Evolutionary conservation across 2,888 invertebrate species (phyloP), one percentile per base, ranked within the genome.

Genomic region (Lycaena phlaeas): DNA sequence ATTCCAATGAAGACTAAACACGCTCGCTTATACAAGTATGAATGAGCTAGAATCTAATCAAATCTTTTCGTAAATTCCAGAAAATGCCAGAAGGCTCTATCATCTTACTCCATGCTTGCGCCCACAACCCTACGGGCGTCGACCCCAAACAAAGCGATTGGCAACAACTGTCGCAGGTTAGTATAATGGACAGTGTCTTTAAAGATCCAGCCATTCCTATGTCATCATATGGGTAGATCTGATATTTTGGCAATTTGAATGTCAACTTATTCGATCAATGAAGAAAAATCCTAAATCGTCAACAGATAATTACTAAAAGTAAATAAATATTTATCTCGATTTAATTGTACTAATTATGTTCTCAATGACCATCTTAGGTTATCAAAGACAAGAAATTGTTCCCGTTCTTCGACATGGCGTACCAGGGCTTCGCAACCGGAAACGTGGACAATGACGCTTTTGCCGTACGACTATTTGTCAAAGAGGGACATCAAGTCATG

Each of bases 401-500:
- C 66, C 94, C 97, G 17, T 98, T 92, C 87, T 96, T 98, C 70
- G 98, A 99, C 77, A 96, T 98, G 97, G 98, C 98, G 25, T 98
- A 98, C 84, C 98, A 98, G 85, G 97, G 96, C 26, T 97, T 97
- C 77, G 96, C 96, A 4, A 93, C 94, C 40, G 95, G 98, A 40
- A 90, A 92, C 68, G 90, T 94, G 3, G 90, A 91, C 63, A 89
- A 87, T 53, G 98, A 99, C 79, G 96, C 98, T 1, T 89, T 88
- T 62, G 96, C 97, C 14, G 91, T 98, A 0, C 88, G 97, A 31
- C 79, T 89, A 53, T 98, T 99, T 69, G 86, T 96, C 43, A 86
- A 92, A 43, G 94, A 97, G 36, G 97, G 97, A 0, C 96, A 97
- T 72, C 86, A 90, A 49, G 88, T 98, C 53, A 91, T 90, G 29